Evolutionary conservation across 1,140 invertebrate species (phyloP), one percentile per base, ranked within the genome.

Genomic region (Zaprionus gabonicus): DNA sequence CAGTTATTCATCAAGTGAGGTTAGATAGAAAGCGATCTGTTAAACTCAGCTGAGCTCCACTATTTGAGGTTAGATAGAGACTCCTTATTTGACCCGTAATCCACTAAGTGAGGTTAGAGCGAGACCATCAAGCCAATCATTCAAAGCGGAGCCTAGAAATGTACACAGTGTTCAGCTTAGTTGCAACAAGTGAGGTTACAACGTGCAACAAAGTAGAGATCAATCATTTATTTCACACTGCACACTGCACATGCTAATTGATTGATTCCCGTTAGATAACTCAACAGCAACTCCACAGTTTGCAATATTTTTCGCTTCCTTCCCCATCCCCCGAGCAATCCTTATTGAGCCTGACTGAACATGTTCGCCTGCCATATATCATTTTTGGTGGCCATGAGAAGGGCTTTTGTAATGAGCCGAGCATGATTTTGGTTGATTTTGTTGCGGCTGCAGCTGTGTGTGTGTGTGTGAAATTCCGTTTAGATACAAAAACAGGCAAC

Each of bases 381-480:
- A 71, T 76, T 81, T 78, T 67, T 64, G 62, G 57, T 15, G 75
- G 71, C 65, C 46, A 68, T 86, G 76, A 82, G 63, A 75, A 59
- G 64, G 63, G 68, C 77, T 82, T 87, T 82, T 75, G 74, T 88
- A 87, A 87, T 87, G 83, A 81, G 84, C 51, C 62, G 68, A 88
- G 81, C 73, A 87, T 87, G 84, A 87, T 88, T 82, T 66, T 66
- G 73, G 41, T 36, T 78, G 70, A 77, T 73, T 73, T 63, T 27
- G 36, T 44, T 7, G n/a, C 17, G 17, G 13, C 36, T 70, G 46
- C 58, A 2, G 23, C 20, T 23, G 23, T 23, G 23, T 23, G 23
- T 23, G 23, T 4, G 27, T 62, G 31, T 53, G 53, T 68, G 46
- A 72, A 77, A 84, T 69, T 41, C 76, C 76, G 23, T 12, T 20